Evolutionary conservation across 1,140 invertebrate genomes (phyloP).

Genomic region (Drosophila erecta): DNA sequence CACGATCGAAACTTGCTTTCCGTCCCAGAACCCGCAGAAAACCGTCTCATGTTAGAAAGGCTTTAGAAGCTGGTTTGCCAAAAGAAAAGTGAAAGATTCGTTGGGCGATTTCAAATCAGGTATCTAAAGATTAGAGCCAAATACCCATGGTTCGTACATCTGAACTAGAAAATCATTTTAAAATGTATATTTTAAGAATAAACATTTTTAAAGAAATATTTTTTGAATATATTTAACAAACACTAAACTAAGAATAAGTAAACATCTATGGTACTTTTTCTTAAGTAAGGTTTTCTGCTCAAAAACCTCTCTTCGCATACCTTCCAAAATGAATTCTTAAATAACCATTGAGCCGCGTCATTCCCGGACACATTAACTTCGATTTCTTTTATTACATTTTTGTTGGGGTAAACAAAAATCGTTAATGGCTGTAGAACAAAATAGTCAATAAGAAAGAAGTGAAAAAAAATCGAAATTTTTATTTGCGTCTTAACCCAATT

Average conservation of each 20-base stretch:
- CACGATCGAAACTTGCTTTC: constrained; percentile 58
- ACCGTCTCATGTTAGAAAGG: constrained; percentile 50
- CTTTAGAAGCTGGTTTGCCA: constrained; percentile 43
- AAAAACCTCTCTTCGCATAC: neutral
- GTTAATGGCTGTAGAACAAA: constrained; percentile 32
- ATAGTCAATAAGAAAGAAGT: constrained; percentile 21
- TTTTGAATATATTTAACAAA: no score
- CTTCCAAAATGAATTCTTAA: neutral
- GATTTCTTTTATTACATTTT: constrained; percentile 28
- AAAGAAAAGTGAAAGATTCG: constrained; percentile 71
- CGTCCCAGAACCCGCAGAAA: constrained; percentile 37
- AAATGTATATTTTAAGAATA: no score
- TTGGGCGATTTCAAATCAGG: neutral
- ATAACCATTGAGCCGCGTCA: neutral
- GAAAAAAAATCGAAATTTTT: constrained; percentile 46
- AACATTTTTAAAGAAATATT: no score
- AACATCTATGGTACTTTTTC: no score
- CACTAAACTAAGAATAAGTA: no score
- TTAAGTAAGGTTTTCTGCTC: neutral
- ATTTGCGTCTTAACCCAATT: constrained; percentile 50
- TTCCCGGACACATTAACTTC: constrained; percentile 17
- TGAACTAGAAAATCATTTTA: no score
- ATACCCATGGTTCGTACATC: no score
- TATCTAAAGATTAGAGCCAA: neutral
- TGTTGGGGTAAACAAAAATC: constrained; percentile 34